Conservation (phyloP, 2,888 invertebrate genomes). For the Phyllotreta cruciferae region DNA sequence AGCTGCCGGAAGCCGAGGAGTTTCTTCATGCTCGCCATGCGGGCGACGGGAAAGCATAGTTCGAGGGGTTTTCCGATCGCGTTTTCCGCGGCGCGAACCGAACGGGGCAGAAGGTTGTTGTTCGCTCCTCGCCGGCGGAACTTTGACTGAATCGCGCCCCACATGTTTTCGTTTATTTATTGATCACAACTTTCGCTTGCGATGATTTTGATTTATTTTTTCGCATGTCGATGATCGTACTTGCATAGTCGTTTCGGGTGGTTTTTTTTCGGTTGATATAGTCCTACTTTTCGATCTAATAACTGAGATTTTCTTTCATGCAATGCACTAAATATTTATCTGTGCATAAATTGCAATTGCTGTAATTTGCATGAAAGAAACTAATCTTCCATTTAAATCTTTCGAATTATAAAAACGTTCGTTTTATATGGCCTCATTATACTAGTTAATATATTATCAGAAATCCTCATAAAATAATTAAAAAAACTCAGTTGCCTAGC, state of each 20-base stretch:
- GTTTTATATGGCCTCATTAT: too few species aligned
- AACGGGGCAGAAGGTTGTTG: constrained; percentile 38
- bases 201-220: constrained; percentile 49
- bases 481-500: too few species aligned
- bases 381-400: too few species aligned
- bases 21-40: constrained; percentile 47
- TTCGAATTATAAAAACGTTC: too few species aligned
- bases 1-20: constrained; percentile 55
- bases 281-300: neutral
- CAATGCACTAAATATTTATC: neutral
- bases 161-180: constrained; percentile 56
- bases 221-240: constrained; percentile 17
- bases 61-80: too few species aligned
- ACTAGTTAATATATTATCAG: too few species aligned
- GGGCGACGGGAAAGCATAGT: constrained; percentile 11
- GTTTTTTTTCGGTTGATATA: neutral
- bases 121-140: constrained; percentile 52
- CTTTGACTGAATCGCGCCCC: constrained; percentile 57
- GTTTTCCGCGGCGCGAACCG: constrained; percentile 13
- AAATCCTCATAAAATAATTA: too few species aligned
- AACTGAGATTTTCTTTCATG: neutral
- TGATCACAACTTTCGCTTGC: constrained; percentile 58
- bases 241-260: neutral
- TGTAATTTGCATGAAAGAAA: too few species aligned
- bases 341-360: too few species aligned